phyloP scores from a whole-genome alignment of 2,888 invertebrate species.

The Spisula subtruncata region DNA sequence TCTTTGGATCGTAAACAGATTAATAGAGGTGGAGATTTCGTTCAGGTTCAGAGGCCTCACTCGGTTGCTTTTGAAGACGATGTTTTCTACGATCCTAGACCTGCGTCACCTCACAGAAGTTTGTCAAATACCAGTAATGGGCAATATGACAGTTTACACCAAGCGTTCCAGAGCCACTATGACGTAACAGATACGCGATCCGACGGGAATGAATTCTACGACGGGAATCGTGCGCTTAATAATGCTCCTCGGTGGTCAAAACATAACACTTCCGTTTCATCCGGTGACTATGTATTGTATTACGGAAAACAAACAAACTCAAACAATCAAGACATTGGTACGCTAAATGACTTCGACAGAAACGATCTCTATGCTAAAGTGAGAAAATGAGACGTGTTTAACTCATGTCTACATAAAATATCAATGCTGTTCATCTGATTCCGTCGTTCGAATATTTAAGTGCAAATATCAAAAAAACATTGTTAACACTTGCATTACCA shows the following conservation, averaged over 20 bases:
- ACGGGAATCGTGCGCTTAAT: conserved; percentile 50
- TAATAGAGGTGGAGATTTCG: conserved; percentile 33
- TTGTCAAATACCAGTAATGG: conserved; percentile 34
- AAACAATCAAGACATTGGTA: conserved; percentile 32
- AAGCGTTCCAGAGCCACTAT: conserved; percentile 3
- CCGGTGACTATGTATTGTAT: conserved; percentile 61
- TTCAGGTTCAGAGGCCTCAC: conserved; percentile 35
- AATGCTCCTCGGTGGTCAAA: conserved; percentile 38
- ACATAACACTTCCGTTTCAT: conserved; percentile 42
- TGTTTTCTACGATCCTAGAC: conserved; percentile 42
- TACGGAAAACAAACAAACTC: conserved; percentile 53
- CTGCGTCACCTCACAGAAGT: conserved; percentile 6
- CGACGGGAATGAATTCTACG: conserved; percentile 3
- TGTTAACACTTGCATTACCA: no score
- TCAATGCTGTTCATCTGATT: no score
- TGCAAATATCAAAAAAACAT: no score
- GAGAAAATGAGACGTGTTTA: conserved; percentile 48
- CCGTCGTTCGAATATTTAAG: no score
- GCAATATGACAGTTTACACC: conserved; percentile 15
- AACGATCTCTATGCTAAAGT: conserved; percentile 61
- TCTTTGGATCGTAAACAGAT: conserved; percentile 50
- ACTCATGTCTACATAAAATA: no score
- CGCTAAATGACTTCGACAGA: conserved; percentile 42
- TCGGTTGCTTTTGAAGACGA: conserved; percentile 64
- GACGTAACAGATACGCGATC: not conserved